Evolutionary conservation across 2,113 vertebrate genomes (phyloP), one percentile per base, ranked within the genome.

Genomic region (Tragulus kanchil): DNA sequence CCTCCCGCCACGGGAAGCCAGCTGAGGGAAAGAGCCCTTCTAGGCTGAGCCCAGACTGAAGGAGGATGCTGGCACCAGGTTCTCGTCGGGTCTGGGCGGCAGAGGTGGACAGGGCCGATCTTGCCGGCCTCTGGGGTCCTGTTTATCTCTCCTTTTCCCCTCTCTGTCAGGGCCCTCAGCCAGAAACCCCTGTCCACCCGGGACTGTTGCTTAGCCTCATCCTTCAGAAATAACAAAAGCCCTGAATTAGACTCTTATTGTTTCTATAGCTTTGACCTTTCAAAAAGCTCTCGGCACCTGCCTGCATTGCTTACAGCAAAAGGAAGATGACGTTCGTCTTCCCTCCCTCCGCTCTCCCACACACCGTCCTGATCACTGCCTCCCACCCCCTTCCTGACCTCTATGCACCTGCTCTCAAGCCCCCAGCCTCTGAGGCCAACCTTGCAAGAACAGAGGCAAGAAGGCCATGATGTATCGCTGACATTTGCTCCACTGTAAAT

Each of bases 221-320:
- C n/a, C n/a, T n/a, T n/a, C n/a, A 69, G 71, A 96, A 58, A 62
- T 2, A 54, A 9, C 42, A 56, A 73, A 67, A 56, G 9, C 89
- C 50, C 19, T 23, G 26, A 86, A 48, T 67, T 91, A 91, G 82
- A 10, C 12, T 73, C 78, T 67, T 21, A 8, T 13, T 88, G 69
- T 77, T 90, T 91, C 61, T 42, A 62, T 4, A 31, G 23, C 65
- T 75, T 36, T 95, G 89, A 79, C 78, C 87, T 98, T 95, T 94
- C 3, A 1, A 65, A 90, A 58, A 61, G 56, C 52, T 67, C 36
- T 23, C 45, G 54, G 23, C 25, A 25, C 23, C 58, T 25, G 25
- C 21, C 13, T 6, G 31, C 59, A 26, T 36, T 42, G 36, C 36
- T 52, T 3, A 65, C 59, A 86, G 64, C 58, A 31, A 59, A 36